phyloP scores from a whole-genome alignment of 2,113 vertebrate genomes.

The Nesoenas mayeri region DNA sequence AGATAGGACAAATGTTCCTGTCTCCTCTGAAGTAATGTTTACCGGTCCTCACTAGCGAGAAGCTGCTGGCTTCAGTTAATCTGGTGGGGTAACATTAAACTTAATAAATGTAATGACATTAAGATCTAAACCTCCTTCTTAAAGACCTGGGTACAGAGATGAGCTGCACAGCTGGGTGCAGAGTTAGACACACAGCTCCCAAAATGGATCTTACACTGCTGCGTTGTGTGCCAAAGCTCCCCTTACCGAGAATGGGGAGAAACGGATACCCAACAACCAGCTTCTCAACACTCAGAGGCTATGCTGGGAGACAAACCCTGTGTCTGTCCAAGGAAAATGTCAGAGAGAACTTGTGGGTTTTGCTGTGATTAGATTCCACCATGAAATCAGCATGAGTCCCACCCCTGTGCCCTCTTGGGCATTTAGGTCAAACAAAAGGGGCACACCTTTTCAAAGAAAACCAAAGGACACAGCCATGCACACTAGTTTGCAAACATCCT shows the following conservation, averaged over 20 bases:
- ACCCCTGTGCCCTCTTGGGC: not conserved
- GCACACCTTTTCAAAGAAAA: not conserved
- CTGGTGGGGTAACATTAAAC: not conserved
- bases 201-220: not conserved
- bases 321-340: not conserved
- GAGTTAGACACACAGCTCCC: not conserved
- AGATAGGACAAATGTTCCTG: slow-evolving; percentile 1
- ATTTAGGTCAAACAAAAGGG: not conserved
- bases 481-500: not conserved
- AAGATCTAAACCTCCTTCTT: not conserved
- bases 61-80: slow-evolving; percentile 49
- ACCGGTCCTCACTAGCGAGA: not conserved
- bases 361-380: not conserved
- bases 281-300: not conserved
- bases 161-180: not conserved
- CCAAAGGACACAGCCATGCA: not conserved
- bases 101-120: slow-evolving; percentile 13
- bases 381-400: not conserved
- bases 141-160: not conserved
- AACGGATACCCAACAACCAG: not conserved
- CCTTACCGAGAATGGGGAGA: not conserved
- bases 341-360: not conserved
- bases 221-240: not conserved
- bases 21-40: slow-evolving; percentile 9
- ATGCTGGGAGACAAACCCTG: not conserved